These are phyloP conservation scores for Rhea americana DNA, from an alignment of 2,113 vertebrate genomes.

Conservation along the genomic window DNA sequence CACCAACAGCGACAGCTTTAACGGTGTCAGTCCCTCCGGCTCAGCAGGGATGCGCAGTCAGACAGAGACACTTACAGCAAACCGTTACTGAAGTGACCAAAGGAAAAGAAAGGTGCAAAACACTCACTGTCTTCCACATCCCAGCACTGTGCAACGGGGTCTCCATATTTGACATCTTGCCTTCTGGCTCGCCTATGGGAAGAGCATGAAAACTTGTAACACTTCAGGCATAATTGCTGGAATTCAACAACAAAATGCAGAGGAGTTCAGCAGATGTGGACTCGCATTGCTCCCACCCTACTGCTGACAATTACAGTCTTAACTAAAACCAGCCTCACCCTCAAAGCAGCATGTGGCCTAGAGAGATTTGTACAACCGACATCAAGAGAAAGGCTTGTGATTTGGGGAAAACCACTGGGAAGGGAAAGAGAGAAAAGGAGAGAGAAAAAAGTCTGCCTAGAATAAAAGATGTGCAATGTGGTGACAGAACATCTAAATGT, in stretches of 20 bases:
- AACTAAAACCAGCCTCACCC: conserved; percentile 65
- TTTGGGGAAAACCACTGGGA: conserved; percentile 42
- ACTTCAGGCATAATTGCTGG: conserved; percentile 26
- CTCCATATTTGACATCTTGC: conserved; percentile 96
- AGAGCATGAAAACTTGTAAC: conserved; percentile 51
- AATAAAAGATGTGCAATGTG: not conserved
- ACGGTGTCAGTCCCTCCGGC: not conserved
- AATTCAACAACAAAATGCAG: conserved; percentile 40
- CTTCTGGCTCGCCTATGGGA: conserved; percentile 88
- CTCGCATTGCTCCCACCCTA: conserved; percentile 3
- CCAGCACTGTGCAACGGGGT: conserved; percentile 95
- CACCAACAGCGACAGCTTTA: not conserved
- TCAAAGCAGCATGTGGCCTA: conserved; percentile 62
- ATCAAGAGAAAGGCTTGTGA: conserved; percentile 53
- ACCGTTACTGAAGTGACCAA: not conserved
- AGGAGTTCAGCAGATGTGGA: conserved; percentile 27
- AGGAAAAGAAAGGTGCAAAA: conserved; percentile 20
- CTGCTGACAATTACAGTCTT: conserved; percentile 51
- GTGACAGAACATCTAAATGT: not conserved
- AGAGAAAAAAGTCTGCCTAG: not conserved
- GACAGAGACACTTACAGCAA: not conserved
- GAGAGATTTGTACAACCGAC: conserved; percentile 62
- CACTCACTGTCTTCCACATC: conserved; percentile 92
- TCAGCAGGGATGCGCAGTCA: not conserved
- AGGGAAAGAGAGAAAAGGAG: not conserved